Conservation (phyloP, 2,888 invertebrate species). For the Bhutanitis thaidina region DNA sequence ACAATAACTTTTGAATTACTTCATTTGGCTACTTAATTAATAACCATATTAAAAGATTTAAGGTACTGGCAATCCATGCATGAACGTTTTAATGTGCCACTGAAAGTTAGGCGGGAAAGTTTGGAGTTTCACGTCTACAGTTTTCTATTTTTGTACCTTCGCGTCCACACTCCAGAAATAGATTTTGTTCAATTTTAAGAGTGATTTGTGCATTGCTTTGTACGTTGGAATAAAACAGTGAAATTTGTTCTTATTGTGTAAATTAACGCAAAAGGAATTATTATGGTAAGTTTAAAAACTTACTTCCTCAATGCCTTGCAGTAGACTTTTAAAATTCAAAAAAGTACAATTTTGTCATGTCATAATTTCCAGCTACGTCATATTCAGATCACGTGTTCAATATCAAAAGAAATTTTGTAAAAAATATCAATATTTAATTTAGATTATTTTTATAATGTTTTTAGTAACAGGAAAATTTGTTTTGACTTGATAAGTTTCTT, state of each 20-base stretch:
- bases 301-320: background rate
- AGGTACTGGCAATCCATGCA: background rate
- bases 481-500: too few relatives aligned
- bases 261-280: background rate
- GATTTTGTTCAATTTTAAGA: slow-evolving; percentile 51
- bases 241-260: slow-evolving; percentile 26
- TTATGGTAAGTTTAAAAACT: slow-evolving; percentile 6
- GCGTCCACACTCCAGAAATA: slow-evolving; percentile 68
- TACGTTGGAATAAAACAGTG: slow-evolving; percentile 29
- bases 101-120: slow-evolving; percentile 51
- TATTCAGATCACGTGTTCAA: slow-evolving; percentile 13
- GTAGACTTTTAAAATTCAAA: too few relatives aligned
- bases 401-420: too few relatives aligned
- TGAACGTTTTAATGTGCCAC: slow-evolving; percentile 17
- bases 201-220: slow-evolving; percentile 39
- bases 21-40: too few relatives aligned
- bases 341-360: slow-evolving; percentile 10
- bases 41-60: too few relatives aligned
- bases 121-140: slow-evolving; percentile 39
- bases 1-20: too few relatives aligned
- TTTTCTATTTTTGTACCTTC: slow-evolving; percentile 61
- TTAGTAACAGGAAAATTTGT: too few relatives aligned
- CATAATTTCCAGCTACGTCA: background rate
- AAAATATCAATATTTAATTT: too few relatives aligned
- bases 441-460: too few relatives aligned